Conservation (phyloP, 2,113 vertebrate genomes). For the Nesogale talazaci region DNA sequence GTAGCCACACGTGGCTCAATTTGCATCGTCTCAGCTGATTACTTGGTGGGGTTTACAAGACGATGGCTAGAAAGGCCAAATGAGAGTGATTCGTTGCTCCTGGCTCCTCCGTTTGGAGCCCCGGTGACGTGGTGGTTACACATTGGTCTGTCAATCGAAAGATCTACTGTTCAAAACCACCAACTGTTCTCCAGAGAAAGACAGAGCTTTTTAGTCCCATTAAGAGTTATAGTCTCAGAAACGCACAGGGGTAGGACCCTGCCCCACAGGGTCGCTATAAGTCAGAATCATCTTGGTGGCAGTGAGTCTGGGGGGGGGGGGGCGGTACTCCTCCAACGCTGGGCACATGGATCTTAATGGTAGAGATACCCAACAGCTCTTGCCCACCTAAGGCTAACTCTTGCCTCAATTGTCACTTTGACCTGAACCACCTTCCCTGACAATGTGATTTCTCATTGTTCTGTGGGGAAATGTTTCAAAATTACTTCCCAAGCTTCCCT, state of each 20-base stretch:
- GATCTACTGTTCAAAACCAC: no score
- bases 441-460: neutral
- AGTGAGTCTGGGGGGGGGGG: no score
- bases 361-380: neutral
- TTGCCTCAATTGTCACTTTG: neutral
- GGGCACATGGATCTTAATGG: neutral
- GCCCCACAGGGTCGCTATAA: no score
- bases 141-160: no score
- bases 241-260: no score
- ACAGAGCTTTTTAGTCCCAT: no score
- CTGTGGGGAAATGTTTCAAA: constrained; percentile 1
- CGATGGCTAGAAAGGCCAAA: neutral
- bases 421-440: neutral
- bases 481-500: neutral
- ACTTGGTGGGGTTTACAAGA: neutral
- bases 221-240: no score
- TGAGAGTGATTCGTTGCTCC: neutral
- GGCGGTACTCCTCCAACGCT: neutral
- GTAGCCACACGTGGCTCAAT: neutral
- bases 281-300: no score
- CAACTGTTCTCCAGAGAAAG: no score
- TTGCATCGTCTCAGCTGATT: neutral
- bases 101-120: no score
- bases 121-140: no score
- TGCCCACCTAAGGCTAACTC: neutral